phyloP scores from a whole-genome alignment of 1,140 invertebrate species.

The Dendrolimus kikuchii region DNA sequence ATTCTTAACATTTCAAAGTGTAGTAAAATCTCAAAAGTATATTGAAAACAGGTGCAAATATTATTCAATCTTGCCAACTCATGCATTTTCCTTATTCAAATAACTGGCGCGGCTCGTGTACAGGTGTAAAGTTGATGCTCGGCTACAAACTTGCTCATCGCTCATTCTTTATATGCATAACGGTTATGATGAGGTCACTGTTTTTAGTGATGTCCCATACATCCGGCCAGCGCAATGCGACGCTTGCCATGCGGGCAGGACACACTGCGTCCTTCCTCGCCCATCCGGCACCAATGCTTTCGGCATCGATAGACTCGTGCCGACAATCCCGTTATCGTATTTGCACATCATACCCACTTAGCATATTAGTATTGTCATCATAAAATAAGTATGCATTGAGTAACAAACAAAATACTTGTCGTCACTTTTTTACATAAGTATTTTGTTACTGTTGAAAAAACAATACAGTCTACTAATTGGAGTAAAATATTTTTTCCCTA shows the following conservation, averaged over 20 bases:
- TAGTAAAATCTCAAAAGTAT: no score
- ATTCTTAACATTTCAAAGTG: no score
- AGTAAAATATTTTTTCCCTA: no score
- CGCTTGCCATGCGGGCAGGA: constrained; percentile 20
- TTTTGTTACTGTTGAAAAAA: no score
- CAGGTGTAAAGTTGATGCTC: no score
- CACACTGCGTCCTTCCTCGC: constrained; percentile 48
- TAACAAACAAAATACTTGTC: no score
- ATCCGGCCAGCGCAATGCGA: constrained; percentile 22
- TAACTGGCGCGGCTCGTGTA: not conserved
- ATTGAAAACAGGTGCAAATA: no score
- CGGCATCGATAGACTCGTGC: constrained; percentile 23
- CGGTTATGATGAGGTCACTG: constrained; percentile 46
- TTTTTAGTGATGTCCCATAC: constrained; percentile 43
- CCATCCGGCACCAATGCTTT: constrained; percentile 30
- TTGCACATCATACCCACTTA: constrained; percentile 41
- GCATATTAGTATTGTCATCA: no score
- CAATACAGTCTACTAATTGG: no score
- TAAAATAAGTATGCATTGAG: no score
- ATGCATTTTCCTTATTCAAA: constrained; percentile 6
- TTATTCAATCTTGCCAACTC: not conserved
- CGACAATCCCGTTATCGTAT: constrained; percentile 42
- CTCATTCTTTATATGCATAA: constrained; percentile 30
- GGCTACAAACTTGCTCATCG: constrained; percentile 14
- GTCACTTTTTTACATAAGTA: no score